Conservation (phyloP, 30 jellyfish, hydroid and myxozoan genomes). For the Chrysaora quinquecirrha region DNA sequence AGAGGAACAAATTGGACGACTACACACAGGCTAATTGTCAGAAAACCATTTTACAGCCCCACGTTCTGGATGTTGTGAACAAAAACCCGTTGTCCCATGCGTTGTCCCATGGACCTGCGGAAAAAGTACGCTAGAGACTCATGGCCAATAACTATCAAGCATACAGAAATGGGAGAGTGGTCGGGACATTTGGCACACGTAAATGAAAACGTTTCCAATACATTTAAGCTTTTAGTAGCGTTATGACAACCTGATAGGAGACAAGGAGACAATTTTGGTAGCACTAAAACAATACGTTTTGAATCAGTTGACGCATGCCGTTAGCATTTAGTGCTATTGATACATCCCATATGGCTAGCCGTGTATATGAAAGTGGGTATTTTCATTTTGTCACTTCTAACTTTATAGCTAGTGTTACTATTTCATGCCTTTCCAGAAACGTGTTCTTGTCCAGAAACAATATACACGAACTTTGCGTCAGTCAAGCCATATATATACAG, state of each 20-base stretch:
- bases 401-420: background rate
- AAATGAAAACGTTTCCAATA: no score
- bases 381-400: background rate
- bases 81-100: no score
- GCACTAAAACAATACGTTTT: background rate
- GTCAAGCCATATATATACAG: slow-evolving; percentile 20
- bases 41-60: no score
- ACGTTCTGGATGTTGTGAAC: no score
- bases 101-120: no score
- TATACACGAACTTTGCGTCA: slow-evolving; percentile 44
- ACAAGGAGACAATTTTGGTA: background rate
- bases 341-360: background rate
- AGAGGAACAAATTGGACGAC: no score
- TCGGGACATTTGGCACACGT: no score
- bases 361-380: background rate
- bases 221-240: no score
- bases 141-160: no score
- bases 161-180: no score
- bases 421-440: slow-evolving; percentile 36
- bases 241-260: background rate
- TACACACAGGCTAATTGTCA: no score
- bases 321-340: background rate
- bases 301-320: background rate
- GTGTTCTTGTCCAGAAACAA: slow-evolving; percentile 63
- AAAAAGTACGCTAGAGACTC: no score